Conservation (phyloP, 2,113 vertebrate genomes). For the Odontesthes bonariensis region DNA sequence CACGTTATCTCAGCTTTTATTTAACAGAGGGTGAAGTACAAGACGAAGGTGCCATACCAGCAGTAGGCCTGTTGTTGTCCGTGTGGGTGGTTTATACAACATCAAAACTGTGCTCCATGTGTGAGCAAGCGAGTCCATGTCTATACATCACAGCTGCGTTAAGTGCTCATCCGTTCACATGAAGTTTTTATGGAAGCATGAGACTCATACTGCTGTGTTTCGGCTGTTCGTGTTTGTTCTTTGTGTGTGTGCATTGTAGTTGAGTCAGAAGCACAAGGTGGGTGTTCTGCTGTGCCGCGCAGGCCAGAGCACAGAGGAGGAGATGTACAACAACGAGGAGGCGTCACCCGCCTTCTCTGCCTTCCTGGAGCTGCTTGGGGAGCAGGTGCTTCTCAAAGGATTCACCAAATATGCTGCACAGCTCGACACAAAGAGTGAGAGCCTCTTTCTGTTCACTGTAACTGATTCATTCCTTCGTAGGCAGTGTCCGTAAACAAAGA, state of each 20-base stretch:
- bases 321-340: constrained; percentile 98
- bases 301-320: constrained; percentile 94
- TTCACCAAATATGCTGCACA: constrained; percentile 94
- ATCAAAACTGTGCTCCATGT: not conserved
- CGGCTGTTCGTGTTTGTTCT: constrained; percentile 10
- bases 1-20: constrained; percentile 48
- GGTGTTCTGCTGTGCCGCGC: constrained; percentile 94
- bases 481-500: not conserved
- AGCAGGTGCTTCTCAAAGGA: constrained; percentile 88
- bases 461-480: not conserved
- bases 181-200: constrained; percentile 13
- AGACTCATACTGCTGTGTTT: constrained; percentile 1
- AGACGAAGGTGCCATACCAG: constrained; percentile 19
- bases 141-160: constrained; percentile 4
- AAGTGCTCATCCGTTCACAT: constrained; percentile 14
- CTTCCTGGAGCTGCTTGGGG: constrained; percentile 91
- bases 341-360: constrained; percentile 88
- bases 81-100: constrained; percentile 46
- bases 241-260: constrained; percentile 71
- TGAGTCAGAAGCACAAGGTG: constrained; percentile 94
- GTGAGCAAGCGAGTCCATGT: constrained; percentile 7
- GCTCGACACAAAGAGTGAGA: constrained; percentile 93
- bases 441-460: not conserved
- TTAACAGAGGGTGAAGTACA: constrained; percentile 37
- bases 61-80: constrained; percentile 29